Base-by-base conservation (phyloP, 2,797 vertebrate genomes). In the Dallia pectoralis region DNA sequence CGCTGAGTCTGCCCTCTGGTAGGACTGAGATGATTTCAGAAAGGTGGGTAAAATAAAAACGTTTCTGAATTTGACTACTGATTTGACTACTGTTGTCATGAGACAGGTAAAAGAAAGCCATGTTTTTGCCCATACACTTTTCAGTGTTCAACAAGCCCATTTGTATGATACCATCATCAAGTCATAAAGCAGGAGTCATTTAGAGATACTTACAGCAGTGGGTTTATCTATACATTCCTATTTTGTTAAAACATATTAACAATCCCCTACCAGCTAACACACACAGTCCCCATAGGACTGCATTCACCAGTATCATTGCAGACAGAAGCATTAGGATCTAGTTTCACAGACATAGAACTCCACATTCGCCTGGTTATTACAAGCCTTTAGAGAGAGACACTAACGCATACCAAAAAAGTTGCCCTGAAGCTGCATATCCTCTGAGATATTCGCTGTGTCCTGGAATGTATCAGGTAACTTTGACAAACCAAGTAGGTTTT, bases 391-490 rank as follows among this genome's bases (percentile, higher is more conserved):
- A 49, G 47, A 30, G 53, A 59, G 3, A 12, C 44, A 22, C 25
- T 25, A 6, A 30, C 47, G 49, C 67, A 69, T 69, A 69, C 15
- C 67, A 69, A 48, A 48, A 29, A 29, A 27, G 47, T 5, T 29
- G 27, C 44, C 67, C 67, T 69, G 27, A 51, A 48, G 67, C 67
- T 14, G 14, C 27, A 32, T 19, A n/a, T 16, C 15, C 67, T 69
- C 29, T 51, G 47, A 69, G 67, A 48, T 51, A 69, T 4, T 56
- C 5, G 27, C 27, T 32, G 67, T 51, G 47, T 51, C 44, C 48
- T 69, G 67, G 67, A 69, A 69, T 69, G 30, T 25, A 69, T 30
- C 47, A 33, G 67, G 67, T 69, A 49, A 69, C 67, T 51, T 18
- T 30, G 61, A 63, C 61, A 48, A 51, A 22, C 15, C 49, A 68